phyloP scores from a whole-genome alignment of 2,888 invertebrate species.

The Hermaeophaga mercurialis region DNA sequence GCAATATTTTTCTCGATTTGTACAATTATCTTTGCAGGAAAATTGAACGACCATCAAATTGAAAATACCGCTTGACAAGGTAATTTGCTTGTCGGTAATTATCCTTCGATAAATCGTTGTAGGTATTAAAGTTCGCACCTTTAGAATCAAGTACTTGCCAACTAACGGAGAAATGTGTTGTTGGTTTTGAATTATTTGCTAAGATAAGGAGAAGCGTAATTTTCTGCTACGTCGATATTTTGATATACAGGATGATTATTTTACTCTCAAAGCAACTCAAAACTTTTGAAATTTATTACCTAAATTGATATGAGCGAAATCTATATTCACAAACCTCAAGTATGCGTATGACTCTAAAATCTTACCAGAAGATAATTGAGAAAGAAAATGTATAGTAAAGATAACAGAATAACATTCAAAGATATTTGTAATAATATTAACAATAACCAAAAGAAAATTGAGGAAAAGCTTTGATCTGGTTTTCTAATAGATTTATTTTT shows the following conservation, averaged over 20 bases:
- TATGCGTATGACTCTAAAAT: too few relatives aligned
- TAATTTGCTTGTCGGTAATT: constrained; percentile 2
- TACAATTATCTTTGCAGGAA: neutral
- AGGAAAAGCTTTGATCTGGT: too few relatives aligned
- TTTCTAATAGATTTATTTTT: too few relatives aligned
- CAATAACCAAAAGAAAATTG: too few relatives aligned
- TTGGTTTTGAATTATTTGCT: neutral
- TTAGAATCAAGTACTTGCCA: neutral
- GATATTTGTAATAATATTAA: too few relatives aligned
- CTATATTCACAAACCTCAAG: too few relatives aligned
- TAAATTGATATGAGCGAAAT: too few relatives aligned
- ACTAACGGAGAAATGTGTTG: constrained; percentile 5
- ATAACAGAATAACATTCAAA: too few relatives aligned
- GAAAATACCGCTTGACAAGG: constrained; percentile 9
- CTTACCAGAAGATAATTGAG: too few relatives aligned
- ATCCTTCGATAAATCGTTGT: constrained; percentile 6
- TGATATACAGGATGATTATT: constrained; percentile 10
- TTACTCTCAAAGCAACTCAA: too few relatives aligned
- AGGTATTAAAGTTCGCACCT: constrained; percentile 10
- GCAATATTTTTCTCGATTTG: neutral
- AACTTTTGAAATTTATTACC: too few relatives aligned
- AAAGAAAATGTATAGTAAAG: too few relatives aligned
- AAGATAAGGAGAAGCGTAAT: constrained; percentile 11
- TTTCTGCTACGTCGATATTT: constrained; percentile 9
- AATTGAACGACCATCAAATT: constrained; percentile 1